Conservation (phyloP, 2,113 vertebrate genomes). For the Pseudois nayaur region DNA sequence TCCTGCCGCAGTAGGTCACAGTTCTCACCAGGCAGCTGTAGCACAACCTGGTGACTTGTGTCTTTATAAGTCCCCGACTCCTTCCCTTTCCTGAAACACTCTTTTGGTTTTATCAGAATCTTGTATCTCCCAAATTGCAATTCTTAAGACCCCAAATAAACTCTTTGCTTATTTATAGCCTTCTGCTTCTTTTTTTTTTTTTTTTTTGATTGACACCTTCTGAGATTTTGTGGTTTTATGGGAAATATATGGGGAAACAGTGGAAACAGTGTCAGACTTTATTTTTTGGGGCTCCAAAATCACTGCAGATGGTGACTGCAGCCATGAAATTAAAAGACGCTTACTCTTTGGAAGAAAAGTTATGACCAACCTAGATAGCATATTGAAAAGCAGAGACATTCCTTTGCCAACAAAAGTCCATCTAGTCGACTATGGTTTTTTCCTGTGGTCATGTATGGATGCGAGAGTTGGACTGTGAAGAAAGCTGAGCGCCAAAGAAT, state of each 20-base stretch:
- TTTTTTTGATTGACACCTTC: background rate
- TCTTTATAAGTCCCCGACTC: background rate
- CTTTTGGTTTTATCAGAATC: background rate
- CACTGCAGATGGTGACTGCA: too few species aligned
- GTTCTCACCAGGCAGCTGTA: background rate
- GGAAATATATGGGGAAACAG: too few species aligned
- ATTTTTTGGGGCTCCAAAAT: rapidly evolving
- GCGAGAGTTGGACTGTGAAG: too few species aligned
- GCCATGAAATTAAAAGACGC: too few species aligned
- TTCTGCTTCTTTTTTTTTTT: background rate
- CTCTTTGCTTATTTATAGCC: background rate
- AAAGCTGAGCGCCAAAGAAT: too few species aligned
- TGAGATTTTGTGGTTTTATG: background rate
- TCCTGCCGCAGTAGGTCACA: background rate
- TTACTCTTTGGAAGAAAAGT: too few species aligned
- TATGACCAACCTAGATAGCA: too few species aligned
- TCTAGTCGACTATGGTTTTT: too few species aligned
- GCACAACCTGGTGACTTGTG: background rate
- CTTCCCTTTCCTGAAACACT: background rate
- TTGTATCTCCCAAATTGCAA: background rate
- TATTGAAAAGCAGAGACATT: too few species aligned
- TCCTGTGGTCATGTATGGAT: too few species aligned
- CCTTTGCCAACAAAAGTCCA: rapidly evolving
- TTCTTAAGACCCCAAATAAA: background rate
- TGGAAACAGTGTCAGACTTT: too few species aligned